These are phyloP conservation scores for Ectobius pallidus DNA, from an alignment of 2,888 invertebrate species.

Conservation along the genomic window DNA sequence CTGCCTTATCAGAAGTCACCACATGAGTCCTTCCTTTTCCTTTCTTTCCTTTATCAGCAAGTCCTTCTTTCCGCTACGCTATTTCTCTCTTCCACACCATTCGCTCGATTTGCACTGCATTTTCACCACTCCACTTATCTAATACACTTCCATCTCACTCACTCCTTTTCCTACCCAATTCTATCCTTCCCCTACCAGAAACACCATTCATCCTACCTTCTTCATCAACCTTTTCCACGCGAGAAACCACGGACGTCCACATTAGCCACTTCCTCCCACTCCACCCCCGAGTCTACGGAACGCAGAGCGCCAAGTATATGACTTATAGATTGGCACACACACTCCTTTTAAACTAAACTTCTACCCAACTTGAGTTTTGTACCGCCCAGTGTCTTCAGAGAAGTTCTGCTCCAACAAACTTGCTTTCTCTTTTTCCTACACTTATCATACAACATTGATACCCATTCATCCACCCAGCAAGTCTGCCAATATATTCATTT, in stretches of 20 bases:
- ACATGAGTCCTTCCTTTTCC: slow-evolving; percentile 3
- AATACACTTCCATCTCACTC: slow-evolving; percentile 27
- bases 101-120: slow-evolving; percentile 32
- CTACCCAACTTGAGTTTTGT: not conserved
- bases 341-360: slow-evolving; percentile 1
- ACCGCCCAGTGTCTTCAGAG: not conserved
- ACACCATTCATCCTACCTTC: slow-evolving; percentile 21
- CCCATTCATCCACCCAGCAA: no score
- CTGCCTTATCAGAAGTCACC: slow-evolving; percentile 14
- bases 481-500: no score
- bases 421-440: no score
- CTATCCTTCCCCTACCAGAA: not conserved
- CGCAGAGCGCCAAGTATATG: not conserved
- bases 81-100: slow-evolving; percentile 38
- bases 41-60: not conserved
- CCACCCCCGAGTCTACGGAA: not conserved
- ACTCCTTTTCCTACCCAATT: slow-evolving; percentile 12
- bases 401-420: no score
- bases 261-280: not conserved
- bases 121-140: slow-evolving; percentile 37
- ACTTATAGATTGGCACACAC: slow-evolving; percentile 14
- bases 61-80: slow-evolving; percentile 10
- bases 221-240: slow-evolving; percentile 32
- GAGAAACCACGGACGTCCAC: slow-evolving; percentile 23
- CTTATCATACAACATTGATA: no score